These are phyloP conservation scores for Mustela lutreola DNA, from an alignment of 2,113 vertebrate genomes.

Conservation along the genomic window DNA sequence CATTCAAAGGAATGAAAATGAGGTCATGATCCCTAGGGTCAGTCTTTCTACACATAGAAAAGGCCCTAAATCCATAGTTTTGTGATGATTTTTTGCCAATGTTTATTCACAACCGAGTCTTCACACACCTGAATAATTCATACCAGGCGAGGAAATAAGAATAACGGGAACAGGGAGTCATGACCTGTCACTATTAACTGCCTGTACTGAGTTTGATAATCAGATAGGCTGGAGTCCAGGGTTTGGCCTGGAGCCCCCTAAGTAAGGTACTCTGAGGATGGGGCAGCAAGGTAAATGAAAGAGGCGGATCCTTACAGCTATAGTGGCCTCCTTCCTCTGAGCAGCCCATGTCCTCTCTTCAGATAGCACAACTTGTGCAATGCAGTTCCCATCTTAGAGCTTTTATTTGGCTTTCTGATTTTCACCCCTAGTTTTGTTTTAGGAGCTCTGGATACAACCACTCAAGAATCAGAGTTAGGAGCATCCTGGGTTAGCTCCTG, in stretches of 20 bases:
- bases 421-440: background rate
- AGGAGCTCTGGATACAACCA: background rate
- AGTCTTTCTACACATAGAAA: background rate
- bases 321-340: background rate
- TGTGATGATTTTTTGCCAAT: background rate
- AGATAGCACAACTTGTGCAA: slow-evolving; percentile 34
- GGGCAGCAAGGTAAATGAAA: background rate
- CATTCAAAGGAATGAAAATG: background rate
- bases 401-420: slow-evolving; percentile 16
- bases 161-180: background rate
- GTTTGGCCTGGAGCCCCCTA: background rate
- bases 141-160: background rate
- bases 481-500: background rate
- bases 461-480: background rate
- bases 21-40: background rate
- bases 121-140: background rate
- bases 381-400: background rate
- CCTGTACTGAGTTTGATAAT: background rate
- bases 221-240: background rate
- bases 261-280: background rate
- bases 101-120: background rate
- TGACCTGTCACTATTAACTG: background rate
- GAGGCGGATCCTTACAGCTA: background rate
- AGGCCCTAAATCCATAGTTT: background rate
- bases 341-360: background rate